These are phyloP conservation scores for Siniperca undulata DNA, from an alignment of 2,797 vertebrate genomes.

Conservation along the genomic window DNA sequence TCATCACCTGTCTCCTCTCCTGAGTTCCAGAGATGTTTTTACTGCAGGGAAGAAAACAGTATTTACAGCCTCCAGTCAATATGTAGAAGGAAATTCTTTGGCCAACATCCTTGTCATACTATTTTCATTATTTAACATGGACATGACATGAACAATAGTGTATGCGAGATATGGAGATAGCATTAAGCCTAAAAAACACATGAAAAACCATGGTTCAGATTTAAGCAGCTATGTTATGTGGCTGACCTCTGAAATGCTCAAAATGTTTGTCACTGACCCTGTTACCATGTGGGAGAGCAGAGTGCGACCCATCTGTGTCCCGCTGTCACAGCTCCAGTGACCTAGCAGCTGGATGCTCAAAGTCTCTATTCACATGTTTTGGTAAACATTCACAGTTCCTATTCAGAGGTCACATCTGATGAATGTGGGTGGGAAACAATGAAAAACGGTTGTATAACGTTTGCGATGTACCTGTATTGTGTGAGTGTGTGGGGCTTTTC, in stretches of 20 bases:
- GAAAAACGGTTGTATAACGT: conserved; percentile 48
- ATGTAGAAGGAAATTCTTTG: neutral
- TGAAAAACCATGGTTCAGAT: conserved; percentile 11
- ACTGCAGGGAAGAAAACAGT: conserved; percentile 8
- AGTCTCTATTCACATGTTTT: conserved; percentile 22
- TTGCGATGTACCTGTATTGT: conserved; percentile 53
- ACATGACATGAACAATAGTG: neutral
- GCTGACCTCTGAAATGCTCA: conserved; percentile 34
- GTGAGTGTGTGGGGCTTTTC: conserved; percentile 18
- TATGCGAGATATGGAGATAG: neutral
- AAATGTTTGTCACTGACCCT: conserved; percentile 50
- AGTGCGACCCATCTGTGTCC: conserved; percentile 7
- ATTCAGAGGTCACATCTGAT: conserved; percentile 41
- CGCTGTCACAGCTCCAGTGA: conserved; percentile 12
- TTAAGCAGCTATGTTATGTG: conserved; percentile 18
- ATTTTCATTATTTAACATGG: conserved; percentile 8
- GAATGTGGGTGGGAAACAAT: conserved; percentile 51
- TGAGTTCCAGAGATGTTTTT: neutral
- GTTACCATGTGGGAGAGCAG: conserved; percentile 12
- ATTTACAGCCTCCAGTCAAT: conserved; percentile 19
- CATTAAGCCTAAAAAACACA: neutral
- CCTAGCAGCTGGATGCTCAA: conserved; percentile 8
- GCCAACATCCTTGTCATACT: neutral
- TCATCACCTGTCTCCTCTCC: conserved; percentile 2
- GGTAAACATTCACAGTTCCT: conserved; percentile 32